These are phyloP conservation scores for Eufriesea mexicana DNA, from an alignment of 1,140 invertebrate species.

Conservation along the genomic window DNA sequence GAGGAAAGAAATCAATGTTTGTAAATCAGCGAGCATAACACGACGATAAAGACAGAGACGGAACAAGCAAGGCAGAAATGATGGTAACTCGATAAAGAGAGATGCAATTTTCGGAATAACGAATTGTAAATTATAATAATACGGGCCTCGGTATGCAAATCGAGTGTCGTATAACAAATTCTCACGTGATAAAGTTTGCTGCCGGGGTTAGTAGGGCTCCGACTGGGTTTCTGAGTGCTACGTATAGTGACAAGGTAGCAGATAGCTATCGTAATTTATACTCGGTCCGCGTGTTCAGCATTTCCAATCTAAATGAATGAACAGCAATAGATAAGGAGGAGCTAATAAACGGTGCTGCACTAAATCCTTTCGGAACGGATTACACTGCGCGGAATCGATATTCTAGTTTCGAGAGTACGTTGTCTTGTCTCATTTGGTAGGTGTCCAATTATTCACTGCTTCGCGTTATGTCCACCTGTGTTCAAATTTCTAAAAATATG, in stretches of 20 bases:
- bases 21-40: neutral
- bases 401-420: constrained; percentile 1
- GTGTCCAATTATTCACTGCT: neutral
- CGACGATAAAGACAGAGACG: neutral
- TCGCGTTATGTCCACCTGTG: neutral
- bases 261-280: constrained; percentile 54
- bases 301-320: constrained; percentile 56
- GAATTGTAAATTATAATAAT: neutral
- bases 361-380: constrained; percentile 40
- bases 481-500: neutral
- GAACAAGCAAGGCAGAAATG: neutral
- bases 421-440: neutral
- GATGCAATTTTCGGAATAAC: neutral
- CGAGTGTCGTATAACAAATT: constrained; percentile 40
- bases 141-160: constrained; percentile 11
- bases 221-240: constrained; percentile 14
- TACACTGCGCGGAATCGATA: constrained; percentile 25
- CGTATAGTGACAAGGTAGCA: constrained; percentile 40
- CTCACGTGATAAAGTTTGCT: constrained; percentile 48
- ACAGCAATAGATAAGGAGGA: constrained; percentile 51
- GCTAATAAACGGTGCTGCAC: constrained; percentile 46
- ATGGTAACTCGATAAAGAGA: neutral
- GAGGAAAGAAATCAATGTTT: neutral
- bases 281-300: constrained; percentile 39
- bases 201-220: constrained; percentile 17